phyloP scores from a whole-genome alignment of 2,888 invertebrate species.

The Melitaea athalia region DNA sequence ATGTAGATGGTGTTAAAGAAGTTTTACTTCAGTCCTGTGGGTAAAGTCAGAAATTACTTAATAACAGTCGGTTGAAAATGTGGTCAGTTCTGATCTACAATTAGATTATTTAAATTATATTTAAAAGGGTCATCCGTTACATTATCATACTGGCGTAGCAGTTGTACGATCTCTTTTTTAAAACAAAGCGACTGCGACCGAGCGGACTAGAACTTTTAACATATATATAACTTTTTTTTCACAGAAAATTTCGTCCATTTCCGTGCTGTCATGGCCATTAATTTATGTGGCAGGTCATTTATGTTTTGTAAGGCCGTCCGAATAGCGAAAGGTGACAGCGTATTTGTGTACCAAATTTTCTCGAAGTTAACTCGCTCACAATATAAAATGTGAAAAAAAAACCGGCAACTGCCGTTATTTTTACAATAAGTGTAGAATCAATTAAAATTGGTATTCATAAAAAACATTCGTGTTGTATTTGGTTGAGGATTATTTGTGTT shows the following conservation, averaged over 20 bases:
- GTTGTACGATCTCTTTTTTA: constrained; percentile 12
- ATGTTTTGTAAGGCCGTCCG: constrained; percentile 40
- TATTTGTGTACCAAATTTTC: constrained; percentile 2
- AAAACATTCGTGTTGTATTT: no score
- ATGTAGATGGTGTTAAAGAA: no score
- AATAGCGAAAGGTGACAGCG: constrained; percentile 37
- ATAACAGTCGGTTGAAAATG: no score
- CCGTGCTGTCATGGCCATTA: constrained; percentile 49
- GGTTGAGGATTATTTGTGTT: no score
- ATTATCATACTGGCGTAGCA: constrained; percentile 9
- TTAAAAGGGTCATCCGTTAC: neutral
- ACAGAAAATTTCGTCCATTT: constrained; percentile 49
- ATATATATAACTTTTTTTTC: constrained; percentile 22
- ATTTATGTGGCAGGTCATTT: constrained; percentile 63
- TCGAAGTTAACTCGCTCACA: neutral
- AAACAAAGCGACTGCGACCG: constrained; percentile 13
- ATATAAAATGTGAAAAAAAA: no score
- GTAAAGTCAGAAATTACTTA: no score
- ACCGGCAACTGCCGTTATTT: no score
- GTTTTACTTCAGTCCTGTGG: no score
- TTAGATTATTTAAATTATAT: neutral
- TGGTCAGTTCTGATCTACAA: no score
- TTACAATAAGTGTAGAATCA: no score
- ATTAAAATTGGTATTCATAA: no score
- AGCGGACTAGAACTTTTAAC: constrained; percentile 17